Evolutionary conservation across 1,140 invertebrate genomes (phyloP).

Genomic region (Neotoxoptera formosana): DNA sequence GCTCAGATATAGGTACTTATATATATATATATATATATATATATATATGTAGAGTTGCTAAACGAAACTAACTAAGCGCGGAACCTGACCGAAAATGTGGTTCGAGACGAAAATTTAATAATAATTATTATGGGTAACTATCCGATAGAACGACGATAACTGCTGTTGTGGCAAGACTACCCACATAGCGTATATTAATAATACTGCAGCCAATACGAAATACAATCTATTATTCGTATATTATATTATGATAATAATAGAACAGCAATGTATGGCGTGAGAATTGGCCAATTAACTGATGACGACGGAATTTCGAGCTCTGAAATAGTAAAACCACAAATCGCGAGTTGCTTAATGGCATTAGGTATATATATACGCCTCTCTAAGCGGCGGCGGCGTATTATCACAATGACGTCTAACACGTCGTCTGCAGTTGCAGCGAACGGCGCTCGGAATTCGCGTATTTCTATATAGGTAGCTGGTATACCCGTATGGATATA

Average conservation of each 20-base stretch:
- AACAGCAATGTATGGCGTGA: not conserved
- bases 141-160: not conserved
- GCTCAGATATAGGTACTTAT: too few species aligned
- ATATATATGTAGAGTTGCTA: not conserved
- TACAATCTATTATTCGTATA: not conserved
- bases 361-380: not conserved
- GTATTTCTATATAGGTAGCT: not conserved
- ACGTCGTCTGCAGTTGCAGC: not conserved
- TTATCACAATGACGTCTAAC: not conserved
- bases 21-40: not conserved
- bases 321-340: conserved; percentile 11
- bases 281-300: not conserved
- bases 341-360: not conserved
- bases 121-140: not conserved
- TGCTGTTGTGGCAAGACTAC: not conserved
- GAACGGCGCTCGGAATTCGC: not conserved
- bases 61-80: not conserved
- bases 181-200: not conserved
- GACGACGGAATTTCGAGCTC: not conserved
- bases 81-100: not conserved
- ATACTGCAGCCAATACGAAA: not conserved
- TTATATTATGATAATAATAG: too few species aligned
- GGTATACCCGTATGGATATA: too few species aligned
- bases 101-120: not conserved
- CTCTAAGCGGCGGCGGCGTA: not conserved